These are phyloP conservation scores for Sternotherus odoratus DNA, from an alignment of 2,797 vertebrate species.

Conservation along the genomic window DNA sequence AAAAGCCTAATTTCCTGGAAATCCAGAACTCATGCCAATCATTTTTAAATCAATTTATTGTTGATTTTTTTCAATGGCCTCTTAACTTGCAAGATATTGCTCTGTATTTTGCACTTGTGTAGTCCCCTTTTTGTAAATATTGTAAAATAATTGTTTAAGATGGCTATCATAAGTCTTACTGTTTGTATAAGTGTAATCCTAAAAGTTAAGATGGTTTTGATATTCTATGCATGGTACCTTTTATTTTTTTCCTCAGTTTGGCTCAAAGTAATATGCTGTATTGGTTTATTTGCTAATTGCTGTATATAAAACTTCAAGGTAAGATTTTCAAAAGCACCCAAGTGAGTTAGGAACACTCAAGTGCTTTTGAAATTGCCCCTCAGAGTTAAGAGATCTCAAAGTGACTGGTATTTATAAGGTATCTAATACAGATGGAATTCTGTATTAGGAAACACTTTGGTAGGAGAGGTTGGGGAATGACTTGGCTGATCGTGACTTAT, in stretches of 20 bases:
- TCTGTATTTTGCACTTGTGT: background rate
- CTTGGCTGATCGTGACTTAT: background rate
- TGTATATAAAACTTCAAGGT: background rate
- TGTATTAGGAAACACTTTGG: background rate
- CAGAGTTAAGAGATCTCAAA: background rate
- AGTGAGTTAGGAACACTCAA: background rate
- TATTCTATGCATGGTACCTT: background rate
- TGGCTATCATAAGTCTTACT: background rate
- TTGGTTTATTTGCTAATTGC: constrained; percentile 40
- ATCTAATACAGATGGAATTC: background rate
- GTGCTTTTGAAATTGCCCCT: constrained; percentile 27
- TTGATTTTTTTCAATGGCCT: accelerated
- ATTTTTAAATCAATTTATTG: background rate
- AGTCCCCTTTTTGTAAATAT: background rate
- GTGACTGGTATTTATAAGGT: constrained; percentile 14
- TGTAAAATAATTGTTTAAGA: constrained; percentile 9
- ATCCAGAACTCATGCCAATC: background rate
- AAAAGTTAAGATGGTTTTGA: constrained; percentile 25
- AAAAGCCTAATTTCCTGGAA: background rate
- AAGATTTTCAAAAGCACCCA: background rate
- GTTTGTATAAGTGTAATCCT: background rate
- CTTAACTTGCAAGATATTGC: background rate
- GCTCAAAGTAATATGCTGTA: background rate
- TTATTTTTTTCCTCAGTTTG: constrained; percentile 3
- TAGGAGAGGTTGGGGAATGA: background rate